phyloP scores from a whole-genome alignment of 2,113 vertebrate species.

The Notothenia coriiceps region DNA sequence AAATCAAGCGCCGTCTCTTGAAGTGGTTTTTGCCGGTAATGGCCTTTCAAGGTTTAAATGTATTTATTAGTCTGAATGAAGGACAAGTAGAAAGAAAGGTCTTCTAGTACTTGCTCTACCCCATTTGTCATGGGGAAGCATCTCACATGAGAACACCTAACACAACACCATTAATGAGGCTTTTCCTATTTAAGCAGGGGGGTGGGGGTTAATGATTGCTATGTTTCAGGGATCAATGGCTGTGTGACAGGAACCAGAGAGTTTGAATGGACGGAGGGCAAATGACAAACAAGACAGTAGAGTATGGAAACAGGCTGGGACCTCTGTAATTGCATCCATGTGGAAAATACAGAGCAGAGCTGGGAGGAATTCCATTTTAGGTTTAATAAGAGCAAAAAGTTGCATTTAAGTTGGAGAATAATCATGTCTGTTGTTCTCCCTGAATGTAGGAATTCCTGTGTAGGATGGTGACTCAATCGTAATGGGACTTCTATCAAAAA shows the following conservation, averaged over 20 bases:
- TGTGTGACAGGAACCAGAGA: constrained; percentile 47
- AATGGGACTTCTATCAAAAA: constrained; percentile 2
- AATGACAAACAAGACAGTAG: constrained; percentile 36
- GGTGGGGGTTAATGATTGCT: constrained; percentile 19
- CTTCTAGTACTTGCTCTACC: background rate
- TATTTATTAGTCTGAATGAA: too few species aligned
- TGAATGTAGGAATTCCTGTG: background rate
- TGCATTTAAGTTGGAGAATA: background rate
- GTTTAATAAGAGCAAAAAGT: background rate
- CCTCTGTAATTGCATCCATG: constrained; percentile 53
- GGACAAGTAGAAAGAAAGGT: background rate
- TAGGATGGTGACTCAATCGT: background rate
- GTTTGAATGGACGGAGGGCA: constrained; percentile 34
- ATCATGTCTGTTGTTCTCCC: background rate
- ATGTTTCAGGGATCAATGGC: constrained; percentile 54
- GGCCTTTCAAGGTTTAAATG: too few species aligned
- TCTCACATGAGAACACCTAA: constrained; percentile 36
- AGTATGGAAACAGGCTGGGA: constrained; percentile 26
- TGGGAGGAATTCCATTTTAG: background rate
- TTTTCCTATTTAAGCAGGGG: constrained; percentile 40
- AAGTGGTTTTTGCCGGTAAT: too few species aligned
- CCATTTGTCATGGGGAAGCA: constrained; percentile 1
- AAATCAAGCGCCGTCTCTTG: too few species aligned
- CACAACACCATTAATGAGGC: constrained; percentile 51
- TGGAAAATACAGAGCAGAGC: constrained; percentile 32